Evolutionary conservation across 2,797 vertebrate genomes (phyloP).

Genomic region (Nothura maculosa): DNA sequence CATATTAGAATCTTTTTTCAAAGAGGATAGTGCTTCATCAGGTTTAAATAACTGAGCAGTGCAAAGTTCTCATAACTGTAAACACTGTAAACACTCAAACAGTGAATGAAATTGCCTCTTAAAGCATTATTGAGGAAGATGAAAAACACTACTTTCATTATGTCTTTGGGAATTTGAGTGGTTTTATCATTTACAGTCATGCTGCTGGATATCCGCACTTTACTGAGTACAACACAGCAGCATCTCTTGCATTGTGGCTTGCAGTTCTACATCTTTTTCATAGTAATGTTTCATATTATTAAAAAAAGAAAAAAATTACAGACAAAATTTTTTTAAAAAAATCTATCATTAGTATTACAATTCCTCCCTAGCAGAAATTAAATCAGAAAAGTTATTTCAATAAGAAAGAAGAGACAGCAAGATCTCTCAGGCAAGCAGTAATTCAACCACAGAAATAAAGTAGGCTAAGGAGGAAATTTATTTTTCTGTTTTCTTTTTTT

Average conservation of each 20-base stretch:
- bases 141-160: not conserved
- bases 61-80: not conserved
- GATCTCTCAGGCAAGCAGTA: not conserved
- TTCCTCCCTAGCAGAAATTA: not conserved
- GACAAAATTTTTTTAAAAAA: not conserved
- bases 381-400: not conserved
- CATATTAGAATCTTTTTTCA: not conserved
- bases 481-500: not conserved
- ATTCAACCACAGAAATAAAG: not conserved
- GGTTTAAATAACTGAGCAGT: slow-evolving; percentile 7
- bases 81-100: not conserved
- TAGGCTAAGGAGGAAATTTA: not conserved
- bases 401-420: not conserved
- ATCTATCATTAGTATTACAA: not conserved
- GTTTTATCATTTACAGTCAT: not conserved
- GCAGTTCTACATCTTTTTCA: not conserved
- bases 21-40: not conserved
- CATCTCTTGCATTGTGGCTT: not conserved
- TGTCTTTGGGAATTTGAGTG: not conserved
- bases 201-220: not conserved
- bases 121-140: not conserved
- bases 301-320: not conserved
- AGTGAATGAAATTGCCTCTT: not conserved
- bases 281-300: not conserved
- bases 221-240: not conserved